Conservation (phyloP, 2,113 vertebrate species). For the Narcine bancroftii region DNA sequence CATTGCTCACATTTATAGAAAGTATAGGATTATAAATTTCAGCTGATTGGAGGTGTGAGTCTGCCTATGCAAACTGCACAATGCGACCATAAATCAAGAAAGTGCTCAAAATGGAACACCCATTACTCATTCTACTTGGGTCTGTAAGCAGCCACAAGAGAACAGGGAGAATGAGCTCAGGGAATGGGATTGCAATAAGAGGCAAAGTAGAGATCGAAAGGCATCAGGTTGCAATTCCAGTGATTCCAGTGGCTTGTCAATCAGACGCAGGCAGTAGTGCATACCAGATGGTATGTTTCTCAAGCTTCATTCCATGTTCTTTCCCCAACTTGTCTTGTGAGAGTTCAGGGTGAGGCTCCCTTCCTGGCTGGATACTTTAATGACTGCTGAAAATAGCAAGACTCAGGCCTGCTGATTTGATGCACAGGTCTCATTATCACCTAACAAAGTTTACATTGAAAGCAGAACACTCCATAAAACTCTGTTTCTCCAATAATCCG, state of each 20-base stretch:
- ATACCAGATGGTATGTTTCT: background rate
- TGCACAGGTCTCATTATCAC: background rate
- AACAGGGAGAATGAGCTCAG: background rate
- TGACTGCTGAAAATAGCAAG: conserved; percentile 18
- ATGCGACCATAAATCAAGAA: background rate
- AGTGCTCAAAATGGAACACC: background rate
- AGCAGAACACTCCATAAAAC: background rate
- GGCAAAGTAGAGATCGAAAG: background rate
- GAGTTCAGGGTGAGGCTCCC: background rate
- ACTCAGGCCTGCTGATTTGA: background rate
- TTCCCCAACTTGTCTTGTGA: background rate
- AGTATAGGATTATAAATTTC: background rate
- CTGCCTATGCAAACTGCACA: background rate
- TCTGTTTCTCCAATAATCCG: background rate
- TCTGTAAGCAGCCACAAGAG: background rate
- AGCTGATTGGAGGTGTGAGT: background rate
- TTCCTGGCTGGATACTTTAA: background rate
- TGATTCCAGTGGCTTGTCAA: background rate
- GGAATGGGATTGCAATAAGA: background rate
- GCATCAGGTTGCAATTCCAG: background rate
- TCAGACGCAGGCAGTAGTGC: background rate
- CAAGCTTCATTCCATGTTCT: background rate
- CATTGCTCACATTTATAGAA: background rate
- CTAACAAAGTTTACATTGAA: background rate
- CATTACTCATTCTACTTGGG: background rate